Evolutionary conservation across 2,888 invertebrate genomes (phyloP).

Genomic region (Protophormia terraenovae): DNA sequence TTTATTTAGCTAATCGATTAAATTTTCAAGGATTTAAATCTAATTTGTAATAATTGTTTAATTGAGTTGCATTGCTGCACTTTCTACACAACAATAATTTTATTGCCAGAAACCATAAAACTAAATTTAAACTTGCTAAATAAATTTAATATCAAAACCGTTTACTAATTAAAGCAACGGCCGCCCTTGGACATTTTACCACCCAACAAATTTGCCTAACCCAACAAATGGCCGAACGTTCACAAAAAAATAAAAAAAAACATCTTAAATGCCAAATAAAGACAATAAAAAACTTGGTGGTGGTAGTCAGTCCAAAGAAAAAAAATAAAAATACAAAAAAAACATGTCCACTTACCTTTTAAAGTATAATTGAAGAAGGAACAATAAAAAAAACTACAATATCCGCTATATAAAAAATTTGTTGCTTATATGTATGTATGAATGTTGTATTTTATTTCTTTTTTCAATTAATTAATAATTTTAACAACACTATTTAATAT

Average conservation of each 20-base stretch:
- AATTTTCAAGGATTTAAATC: no score
- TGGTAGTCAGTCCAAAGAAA: no score
- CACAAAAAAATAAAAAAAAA: background rate
- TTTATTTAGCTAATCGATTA: no score
- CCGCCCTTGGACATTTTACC: constrained; percentile 9
- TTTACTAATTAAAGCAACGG: background rate
- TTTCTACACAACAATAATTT: no score
- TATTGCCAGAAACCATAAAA: background rate
- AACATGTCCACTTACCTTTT: constrained; percentile 31
- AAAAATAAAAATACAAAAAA: background rate
- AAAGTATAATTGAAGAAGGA: background rate
- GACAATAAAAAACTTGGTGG: background rate
- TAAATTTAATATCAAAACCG: background rate
- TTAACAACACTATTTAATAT: constrained; percentile 10
- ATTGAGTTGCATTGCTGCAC: no score
- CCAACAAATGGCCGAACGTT: background rate
- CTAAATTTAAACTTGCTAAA: background rate
- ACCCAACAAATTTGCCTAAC: background rate
- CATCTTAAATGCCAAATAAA: background rate
- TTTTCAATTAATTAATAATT: background rate
- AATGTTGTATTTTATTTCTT: background rate
- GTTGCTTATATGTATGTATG: background rate
- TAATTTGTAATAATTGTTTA: no score
- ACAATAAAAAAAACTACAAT: background rate
- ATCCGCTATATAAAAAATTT: constrained; percentile 28